phyloP scores from a whole-genome alignment of 2,113 vertebrate species.

The Piprites chloris region DNA sequence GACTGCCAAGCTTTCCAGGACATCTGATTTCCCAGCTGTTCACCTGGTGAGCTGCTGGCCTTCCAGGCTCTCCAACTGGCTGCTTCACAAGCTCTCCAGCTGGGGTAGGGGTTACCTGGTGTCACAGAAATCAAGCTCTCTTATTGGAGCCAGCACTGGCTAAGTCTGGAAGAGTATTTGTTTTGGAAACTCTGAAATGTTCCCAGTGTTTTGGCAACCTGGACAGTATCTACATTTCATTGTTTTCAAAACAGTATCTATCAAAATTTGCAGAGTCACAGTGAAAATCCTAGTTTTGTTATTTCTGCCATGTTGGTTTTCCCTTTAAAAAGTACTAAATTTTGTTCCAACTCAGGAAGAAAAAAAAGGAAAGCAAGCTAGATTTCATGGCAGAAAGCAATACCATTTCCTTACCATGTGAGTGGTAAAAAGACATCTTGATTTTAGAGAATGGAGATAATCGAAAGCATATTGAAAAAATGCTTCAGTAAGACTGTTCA shows the following conservation, averaged over 20 bases:
- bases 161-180: background rate
- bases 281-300: background rate
- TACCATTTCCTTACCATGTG: background rate
- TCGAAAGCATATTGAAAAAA: background rate
- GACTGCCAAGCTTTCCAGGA: background rate
- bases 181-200: background rate
- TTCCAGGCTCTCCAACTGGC: background rate
- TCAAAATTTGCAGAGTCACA: background rate
- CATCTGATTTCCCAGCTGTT: conserved; percentile 50
- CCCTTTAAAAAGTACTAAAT: background rate
- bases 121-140: background rate
- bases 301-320: background rate
- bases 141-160: background rate
- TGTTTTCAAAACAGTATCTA: background rate
- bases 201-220: background rate
- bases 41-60: conserved; percentile 27
- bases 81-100: background rate
- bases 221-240: background rate
- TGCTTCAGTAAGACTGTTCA: background rate
- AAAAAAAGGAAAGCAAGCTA: background rate
- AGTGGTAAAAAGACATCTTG: background rate
- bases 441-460: background rate
- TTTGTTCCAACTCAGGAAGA: background rate
- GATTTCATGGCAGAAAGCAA: background rate
- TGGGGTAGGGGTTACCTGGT: background rate